Percentiles rank a stretch among this genome's conserved stretches.
Conservation (phyloP, 2,797 vertebrate species). For the Bovichtus variegatus region DNA sequence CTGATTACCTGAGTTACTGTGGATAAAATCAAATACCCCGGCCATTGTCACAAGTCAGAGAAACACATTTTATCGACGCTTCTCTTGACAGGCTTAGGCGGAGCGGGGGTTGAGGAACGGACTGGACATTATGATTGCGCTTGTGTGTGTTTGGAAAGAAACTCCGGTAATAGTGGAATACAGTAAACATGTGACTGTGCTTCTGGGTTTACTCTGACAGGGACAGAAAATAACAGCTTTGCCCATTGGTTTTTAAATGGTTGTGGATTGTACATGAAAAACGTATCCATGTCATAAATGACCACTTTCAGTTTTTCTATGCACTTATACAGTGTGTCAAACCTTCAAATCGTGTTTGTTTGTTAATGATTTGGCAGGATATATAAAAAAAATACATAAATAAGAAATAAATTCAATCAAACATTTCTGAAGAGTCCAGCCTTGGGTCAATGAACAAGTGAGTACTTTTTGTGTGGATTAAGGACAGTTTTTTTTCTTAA, state of each 20-base stretch:
- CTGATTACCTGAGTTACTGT: conserved; percentile 74
- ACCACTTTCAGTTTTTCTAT: neutral
- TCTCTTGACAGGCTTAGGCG: conserved; percentile 26
- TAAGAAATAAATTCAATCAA: neutral
- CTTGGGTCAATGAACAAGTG: neutral
- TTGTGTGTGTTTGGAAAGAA: conserved; percentile 16
- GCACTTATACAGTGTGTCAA: neutral
- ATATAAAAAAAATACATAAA: neutral
- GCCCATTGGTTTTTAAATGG: neutral
- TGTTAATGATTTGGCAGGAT: neutral
- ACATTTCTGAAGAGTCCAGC: neutral
- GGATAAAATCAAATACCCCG: conserved; percentile 70
- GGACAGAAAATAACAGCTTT: conserved; percentile 11
- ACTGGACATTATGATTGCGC: conserved; percentile 4
- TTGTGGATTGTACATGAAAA: neutral
- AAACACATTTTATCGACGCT: conserved; percentile 39
- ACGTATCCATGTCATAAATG: neutral
- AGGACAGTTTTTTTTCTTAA: neutral
- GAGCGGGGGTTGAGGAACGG: neutral
- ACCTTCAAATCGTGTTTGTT: neutral
- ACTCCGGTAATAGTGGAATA: neutral
- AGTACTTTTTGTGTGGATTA: neutral
- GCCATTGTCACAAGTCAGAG: conserved; percentile 48
- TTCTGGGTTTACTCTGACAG: neutral
- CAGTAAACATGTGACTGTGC: neutral